Evolutionary conservation across 2,797 vertebrate genomes (phyloP).

Genomic region (Poecilia gillii): DNA sequence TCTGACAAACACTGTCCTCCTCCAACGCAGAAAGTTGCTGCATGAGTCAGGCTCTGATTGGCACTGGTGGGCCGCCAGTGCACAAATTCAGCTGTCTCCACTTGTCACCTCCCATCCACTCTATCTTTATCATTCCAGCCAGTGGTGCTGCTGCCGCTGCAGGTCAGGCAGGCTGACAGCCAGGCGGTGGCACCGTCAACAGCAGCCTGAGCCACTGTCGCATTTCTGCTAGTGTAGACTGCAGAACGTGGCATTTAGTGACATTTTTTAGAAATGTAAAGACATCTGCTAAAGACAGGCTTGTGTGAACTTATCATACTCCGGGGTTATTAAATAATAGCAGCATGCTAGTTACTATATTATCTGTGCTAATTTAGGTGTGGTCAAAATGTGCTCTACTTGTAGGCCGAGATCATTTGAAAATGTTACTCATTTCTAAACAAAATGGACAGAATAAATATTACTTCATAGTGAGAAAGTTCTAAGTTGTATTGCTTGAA

Average conservation of each 20-base stretch:
- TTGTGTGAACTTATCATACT: background rate
- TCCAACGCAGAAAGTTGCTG: constrained; percentile 25
- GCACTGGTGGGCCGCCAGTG: constrained; percentile 44
- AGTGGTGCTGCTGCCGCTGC: constrained; percentile 43
- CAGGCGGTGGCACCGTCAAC: constrained; percentile 35
- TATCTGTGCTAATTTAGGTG: background rate
- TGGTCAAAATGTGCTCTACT: background rate
- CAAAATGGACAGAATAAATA: background rate
- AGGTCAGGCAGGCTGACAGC: constrained; percentile 50
- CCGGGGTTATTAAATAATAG: background rate
- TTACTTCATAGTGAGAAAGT: background rate
- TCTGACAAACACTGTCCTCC: constrained; percentile 45
- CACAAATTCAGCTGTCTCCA: constrained; percentile 41
- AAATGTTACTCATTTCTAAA: background rate
- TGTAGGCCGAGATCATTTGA: background rate
- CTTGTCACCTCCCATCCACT: constrained; percentile 59
- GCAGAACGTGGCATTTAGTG: constrained; percentile 14
- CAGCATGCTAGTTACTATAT: background rate
- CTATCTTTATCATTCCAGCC: constrained; percentile 40
- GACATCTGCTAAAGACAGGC: background rate
- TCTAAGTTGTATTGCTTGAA: background rate
- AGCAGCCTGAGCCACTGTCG: constrained; percentile 17
- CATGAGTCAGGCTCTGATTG: constrained; percentile 53
- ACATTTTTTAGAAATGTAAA: constrained; percentile 14
- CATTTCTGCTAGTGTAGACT: background rate